phyloP scores from a whole-genome alignment of 2,797 vertebrate species.

The Eupleurogrammus muticus region DNA sequence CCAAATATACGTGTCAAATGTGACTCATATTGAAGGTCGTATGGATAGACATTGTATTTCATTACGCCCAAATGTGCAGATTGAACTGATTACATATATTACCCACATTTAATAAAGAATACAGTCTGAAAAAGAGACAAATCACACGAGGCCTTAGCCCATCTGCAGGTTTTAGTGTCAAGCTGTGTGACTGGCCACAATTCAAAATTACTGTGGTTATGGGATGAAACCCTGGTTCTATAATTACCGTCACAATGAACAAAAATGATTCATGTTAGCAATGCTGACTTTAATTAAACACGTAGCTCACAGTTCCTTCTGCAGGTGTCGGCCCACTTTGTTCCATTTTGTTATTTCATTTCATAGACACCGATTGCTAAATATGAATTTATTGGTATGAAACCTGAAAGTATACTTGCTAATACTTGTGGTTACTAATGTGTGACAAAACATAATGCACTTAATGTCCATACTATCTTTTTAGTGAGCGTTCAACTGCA shows the following conservation, averaged over 20 bases:
- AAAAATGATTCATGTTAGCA: neutral
- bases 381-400: neutral
- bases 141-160: neutral
- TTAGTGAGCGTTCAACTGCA: neutral
- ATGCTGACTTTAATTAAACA: neutral
- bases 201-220: conserved; percentile 2
- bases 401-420: no score
- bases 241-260: neutral
- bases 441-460: no score
- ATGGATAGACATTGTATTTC: conserved; percentile 32
- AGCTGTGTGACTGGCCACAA: conserved; percentile 20
- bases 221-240: neutral
- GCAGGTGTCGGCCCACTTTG: neutral
- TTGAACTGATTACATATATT: conserved; percentile 43
- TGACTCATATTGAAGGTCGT: conserved; percentile 16
- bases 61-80: conserved; percentile 30
- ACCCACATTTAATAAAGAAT: conserved; percentile 11
- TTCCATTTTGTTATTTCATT: neutral
- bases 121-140: conserved; percentile 10
- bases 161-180: conserved; percentile 16
- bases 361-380: neutral
- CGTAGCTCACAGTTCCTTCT: neutral
- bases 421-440: no score
- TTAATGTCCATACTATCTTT: neutral
- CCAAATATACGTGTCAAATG: conserved; percentile 29